Evolutionary conservation across 2,888 invertebrate species (phyloP), one percentile per base, ranked within the genome.

Genomic region (Diarsia brunnea): DNA sequence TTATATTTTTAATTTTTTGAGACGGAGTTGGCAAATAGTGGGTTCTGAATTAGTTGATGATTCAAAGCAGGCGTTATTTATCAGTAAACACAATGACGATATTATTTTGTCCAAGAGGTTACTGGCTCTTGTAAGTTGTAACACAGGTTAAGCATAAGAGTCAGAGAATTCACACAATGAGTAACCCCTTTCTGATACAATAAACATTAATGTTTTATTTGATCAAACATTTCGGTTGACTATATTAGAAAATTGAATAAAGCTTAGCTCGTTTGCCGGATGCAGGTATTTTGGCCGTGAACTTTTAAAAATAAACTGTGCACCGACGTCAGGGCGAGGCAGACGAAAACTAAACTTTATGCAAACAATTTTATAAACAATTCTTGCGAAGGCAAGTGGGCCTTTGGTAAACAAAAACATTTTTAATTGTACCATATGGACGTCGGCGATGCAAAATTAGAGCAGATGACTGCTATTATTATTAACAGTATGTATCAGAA

Each of bases 281-380:
- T 73, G 71, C 78, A 81, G 61, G n/a, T 74, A 68, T 67, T 21
- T 47, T 69, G 81, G 69, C 88, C 85, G 27, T 88, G 84, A 88
- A 81, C 85, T 85, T 88, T 79, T 80, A 84, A 79, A 85, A 85
- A 82, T 84, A 82, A 31, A 66, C 81, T 58, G 73, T 51, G 69
- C 51, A 53, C 66, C 27, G 53, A 51, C 66, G 49, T 82, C 79
- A 70, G 76, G 72, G 75, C 71, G 71, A 81, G 47, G 64, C 51
- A 78, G 76, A 75, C 73, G 67, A 77, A 84, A 72, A 73, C 73
- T 72, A 78, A 76, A 79, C 55, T 78, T 43, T 65, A 83, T 72
- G 69, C 71, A 69, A 86, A 43, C 51, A 16, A 27, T 84, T 82
- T 79, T 75, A 55, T 79, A 75, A 84, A 87, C 78, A 81, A 78